phyloP scores from a whole-genome alignment of 2,113 vertebrate species.

The Trochalopteron elliotii region DNA sequence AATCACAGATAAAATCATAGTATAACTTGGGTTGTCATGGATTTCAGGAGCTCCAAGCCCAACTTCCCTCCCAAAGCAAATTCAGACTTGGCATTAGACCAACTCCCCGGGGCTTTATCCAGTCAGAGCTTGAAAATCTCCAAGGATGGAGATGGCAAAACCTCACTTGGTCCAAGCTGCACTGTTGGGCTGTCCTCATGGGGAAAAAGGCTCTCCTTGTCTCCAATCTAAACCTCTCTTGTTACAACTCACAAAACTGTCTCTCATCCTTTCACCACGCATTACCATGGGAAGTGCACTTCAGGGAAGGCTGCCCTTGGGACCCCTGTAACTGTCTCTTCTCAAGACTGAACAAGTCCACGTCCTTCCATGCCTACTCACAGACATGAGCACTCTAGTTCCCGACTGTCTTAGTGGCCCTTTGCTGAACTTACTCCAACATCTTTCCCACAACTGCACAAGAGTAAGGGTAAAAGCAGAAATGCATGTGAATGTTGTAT shows the following conservation, averaged over 20 bases:
- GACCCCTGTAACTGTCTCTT: neutral
- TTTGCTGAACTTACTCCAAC: neutral
- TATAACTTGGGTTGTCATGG: neutral
- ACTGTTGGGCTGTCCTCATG: neutral
- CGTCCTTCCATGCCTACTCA: neutral
- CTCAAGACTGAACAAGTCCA: neutral
- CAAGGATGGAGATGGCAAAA: neutral
- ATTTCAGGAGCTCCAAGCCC: neutral
- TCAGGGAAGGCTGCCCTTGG: neutral
- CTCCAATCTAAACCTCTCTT: neutral
- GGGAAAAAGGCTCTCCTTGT: neutral
- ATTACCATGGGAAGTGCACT: neutral
- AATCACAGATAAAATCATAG: neutral
- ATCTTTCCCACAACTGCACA: neutral
- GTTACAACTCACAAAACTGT: neutral
- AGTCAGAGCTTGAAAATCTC: neutral
- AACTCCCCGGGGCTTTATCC: neutral
- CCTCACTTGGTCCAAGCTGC: neutral
- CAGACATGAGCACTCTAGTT: rapidly evolving
- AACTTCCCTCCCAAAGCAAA: neutral
- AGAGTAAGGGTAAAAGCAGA: neutral
- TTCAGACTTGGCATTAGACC: neutral
- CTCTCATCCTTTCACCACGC: neutral
- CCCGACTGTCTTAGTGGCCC: neutral
- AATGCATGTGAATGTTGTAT: neutral